These are phyloP conservation scores for Semotilus atromaculatus DNA, from an alignment of 2,797 vertebrate species.

Conservation along the genomic window DNA sequence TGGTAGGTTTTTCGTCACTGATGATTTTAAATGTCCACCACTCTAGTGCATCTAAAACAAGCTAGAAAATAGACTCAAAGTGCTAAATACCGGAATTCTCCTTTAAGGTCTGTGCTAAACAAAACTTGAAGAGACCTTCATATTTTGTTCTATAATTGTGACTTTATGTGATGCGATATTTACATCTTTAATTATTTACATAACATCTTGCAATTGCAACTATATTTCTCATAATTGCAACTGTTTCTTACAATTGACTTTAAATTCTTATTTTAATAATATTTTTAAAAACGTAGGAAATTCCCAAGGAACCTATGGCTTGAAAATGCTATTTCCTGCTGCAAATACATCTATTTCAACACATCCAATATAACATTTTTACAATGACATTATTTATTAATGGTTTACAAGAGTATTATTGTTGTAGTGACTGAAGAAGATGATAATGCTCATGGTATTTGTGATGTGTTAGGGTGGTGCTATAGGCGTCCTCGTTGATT, in stretches of 20 bases:
- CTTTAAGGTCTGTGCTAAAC: not conserved
- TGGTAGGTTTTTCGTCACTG: slow-evolving; percentile 73
- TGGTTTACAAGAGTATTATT: not conserved
- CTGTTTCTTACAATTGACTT: too few relatives aligned
- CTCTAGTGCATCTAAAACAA: too few relatives aligned
- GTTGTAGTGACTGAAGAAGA: not conserved
- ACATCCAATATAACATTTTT: not conserved
- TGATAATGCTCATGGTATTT: slow-evolving; percentile 4
- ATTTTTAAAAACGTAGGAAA: not conserved
- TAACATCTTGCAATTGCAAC: not conserved
- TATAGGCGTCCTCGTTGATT: slow-evolving; percentile 91
- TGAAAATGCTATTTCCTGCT: not conserved
- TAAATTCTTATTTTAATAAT: not conserved
- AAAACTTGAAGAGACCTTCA: not conserved
- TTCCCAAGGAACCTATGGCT: not conserved
- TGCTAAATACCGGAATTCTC: too few relatives aligned
- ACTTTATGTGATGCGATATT: not conserved
- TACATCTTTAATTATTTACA: not conserved
- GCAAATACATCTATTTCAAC: not conserved
- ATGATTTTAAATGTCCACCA: not conserved
- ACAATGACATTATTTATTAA: not conserved
- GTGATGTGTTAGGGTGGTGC: slow-evolving; percentile 84
- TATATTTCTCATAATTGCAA: not conserved
- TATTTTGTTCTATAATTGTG: not conserved
- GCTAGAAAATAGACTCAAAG: too few relatives aligned